Evolutionary conservation across 1,140 invertebrate species (phyloP), one percentile per base, ranked within the genome.

Genomic region (Pantala flavescens): DNA sequence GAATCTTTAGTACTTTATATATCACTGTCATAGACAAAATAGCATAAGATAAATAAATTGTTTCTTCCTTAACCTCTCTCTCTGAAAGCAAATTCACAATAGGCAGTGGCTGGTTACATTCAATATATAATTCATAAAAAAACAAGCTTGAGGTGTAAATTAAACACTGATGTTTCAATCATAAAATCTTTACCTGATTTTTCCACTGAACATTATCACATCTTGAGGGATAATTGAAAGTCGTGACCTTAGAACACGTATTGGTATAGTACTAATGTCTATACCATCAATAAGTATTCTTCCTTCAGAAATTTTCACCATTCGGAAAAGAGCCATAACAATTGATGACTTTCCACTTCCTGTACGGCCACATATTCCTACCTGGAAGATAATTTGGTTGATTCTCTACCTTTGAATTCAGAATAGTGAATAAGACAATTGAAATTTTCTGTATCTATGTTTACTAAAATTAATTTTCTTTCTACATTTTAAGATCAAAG

Each of bases 271-370:
- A 14, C 84, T 80, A 49, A 91, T 85, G 79, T 92, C 87, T 24
- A 88, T 81, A 12, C 88, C 90, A 80, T 93, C 91, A 72, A 93
- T 86, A 23, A 86, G 79, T 73, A 94, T 88, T 14, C 82, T 83
- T n/a, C 92, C 92, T 74, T 84, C 84, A 49, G 76, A 77, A 42
- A 90, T 83, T 23, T 88, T 84, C 0, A 91, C 83, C 72, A 92
- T 86, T 28, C 88, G 85, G 71, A 90, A 90, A 11, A 93, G 83
- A 2, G 90, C 87, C 82, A 92, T 84, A 5, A 90, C 85, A 28
- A 93, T 80, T 0, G 91, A 90, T 11, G 91, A 92, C 80, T 94
- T 93, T 1, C 92, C 92, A 80, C 91, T 91, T 70, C 91, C 92
- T 43, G 90, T 93, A 70, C 91, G 84, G 5, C 92, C 92, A 80